Percentiles rank a stretch among this genome's conserved stretches.
phyloP scores from a whole-genome alignment of 2,888 invertebrate species.

The Myopa testacea region DNA sequence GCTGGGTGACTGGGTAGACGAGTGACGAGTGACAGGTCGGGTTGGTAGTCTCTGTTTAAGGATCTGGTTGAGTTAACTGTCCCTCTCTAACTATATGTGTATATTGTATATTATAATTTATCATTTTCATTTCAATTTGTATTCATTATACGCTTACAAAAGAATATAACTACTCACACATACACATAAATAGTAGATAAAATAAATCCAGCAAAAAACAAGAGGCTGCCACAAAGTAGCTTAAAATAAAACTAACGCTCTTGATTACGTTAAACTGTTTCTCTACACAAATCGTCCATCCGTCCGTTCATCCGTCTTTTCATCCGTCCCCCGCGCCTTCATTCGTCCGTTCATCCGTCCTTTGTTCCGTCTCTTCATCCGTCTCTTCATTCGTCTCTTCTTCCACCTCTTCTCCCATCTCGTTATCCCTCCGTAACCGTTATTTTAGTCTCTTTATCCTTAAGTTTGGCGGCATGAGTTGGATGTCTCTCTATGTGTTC shows the following conservation, averaged over 20 bases:
- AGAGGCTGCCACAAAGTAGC: background rate
- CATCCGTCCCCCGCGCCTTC: background rate
- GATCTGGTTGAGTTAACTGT: background rate
- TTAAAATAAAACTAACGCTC: conserved; percentile 40
- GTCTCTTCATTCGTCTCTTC: background rate
- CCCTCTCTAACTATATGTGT: background rate
- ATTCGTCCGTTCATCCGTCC: background rate
- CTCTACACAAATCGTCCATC: background rate
- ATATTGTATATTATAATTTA: background rate
- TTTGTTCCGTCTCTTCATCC: background rate
- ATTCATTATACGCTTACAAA: conserved; percentile 30
- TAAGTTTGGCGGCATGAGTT: no score
- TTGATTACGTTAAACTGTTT: conserved; percentile 41
- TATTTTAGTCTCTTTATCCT: no score
- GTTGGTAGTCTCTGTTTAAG: no score
- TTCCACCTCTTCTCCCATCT: background rate
- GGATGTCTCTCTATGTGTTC: background rate
- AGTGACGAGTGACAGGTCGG: no score
- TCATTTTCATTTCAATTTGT: conserved; percentile 26
- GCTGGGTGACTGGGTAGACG: no score
- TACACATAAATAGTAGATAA: background rate
- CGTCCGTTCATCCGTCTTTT: background rate
- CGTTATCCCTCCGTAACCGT: background rate
- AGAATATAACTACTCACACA: background rate
- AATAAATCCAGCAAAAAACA: background rate